Percentiles rank a stretch among this genome's conserved stretches.
phyloP scores from a whole-genome alignment of 2,113 vertebrate genomes.

The Sylvicapra grimmia region DNA sequence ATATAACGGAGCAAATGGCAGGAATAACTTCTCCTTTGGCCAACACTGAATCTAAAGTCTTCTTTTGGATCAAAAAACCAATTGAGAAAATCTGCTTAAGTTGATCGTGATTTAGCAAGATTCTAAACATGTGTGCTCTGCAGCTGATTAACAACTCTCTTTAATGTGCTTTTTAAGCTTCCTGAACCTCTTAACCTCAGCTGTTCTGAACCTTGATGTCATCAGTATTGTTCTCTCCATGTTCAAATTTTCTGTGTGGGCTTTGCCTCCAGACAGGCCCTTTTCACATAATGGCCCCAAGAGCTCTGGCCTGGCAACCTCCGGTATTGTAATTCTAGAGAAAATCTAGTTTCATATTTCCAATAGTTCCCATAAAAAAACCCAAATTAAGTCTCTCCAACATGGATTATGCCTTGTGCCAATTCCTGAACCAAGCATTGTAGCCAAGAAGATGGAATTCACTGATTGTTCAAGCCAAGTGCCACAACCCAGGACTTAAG shows the following conservation, averaged over 20 bases:
- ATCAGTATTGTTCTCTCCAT: constrained; percentile 41
- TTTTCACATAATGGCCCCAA: not conserved
- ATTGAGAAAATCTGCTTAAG: not conserved
- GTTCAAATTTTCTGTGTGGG: not conserved
- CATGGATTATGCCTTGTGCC: not conserved
- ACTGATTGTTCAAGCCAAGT: not conserved
- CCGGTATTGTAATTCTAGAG: not conserved
- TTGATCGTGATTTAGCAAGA: constrained; percentile 12
- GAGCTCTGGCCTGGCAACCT: not conserved
- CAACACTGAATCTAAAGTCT: not conserved
- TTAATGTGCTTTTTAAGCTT: constrained; percentile 47
- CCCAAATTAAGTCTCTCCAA: not conserved
- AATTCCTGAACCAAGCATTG: not conserved
- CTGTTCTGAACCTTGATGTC: constrained; percentile 54
- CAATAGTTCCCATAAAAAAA: not conserved
- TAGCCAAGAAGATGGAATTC: not conserved
- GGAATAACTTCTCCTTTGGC: not conserved
- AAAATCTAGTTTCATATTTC: not conserved
- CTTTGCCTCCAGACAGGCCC: not conserved
- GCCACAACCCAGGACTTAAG: not conserved
- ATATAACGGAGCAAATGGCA: not conserved
- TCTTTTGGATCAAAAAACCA: not conserved
- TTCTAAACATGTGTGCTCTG: constrained; percentile 49
- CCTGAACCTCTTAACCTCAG: constrained; percentile 42
- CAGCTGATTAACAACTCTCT: constrained; percentile 46